A percentile compares a stretch with the other conserved stretches of the same genome.
Evolutionary conservation across 2,888 invertebrate species (phyloP).

Genomic region (Oeneis ivallda): DNA sequence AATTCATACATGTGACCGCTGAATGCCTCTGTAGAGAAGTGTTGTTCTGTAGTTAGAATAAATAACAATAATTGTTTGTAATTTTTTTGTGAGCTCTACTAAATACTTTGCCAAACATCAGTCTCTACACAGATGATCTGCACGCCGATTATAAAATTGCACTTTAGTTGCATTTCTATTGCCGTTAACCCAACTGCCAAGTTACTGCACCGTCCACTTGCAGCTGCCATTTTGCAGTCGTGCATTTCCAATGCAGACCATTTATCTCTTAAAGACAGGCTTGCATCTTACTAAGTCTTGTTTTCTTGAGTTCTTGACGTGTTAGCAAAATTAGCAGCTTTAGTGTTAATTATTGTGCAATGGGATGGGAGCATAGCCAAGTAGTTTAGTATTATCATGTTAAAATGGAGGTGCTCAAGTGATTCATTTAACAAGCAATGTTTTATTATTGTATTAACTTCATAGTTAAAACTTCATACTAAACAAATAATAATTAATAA

Average conservation of each 20-base stretch:
- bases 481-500: not conserved
- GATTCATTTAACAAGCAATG: slow-evolving; percentile 11
- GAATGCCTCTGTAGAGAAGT: no score
- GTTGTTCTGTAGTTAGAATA: not conserved
- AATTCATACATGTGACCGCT: no score
- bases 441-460: not conserved
- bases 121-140: not conserved
- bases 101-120: not conserved
- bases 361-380: slow-evolving; percentile 23
- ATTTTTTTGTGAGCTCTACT: not conserved
- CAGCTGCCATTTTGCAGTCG: no score
- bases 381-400: slow-evolving; percentile 11
- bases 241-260: no score
- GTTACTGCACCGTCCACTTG: no score
- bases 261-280: no score
- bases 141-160: not conserved
- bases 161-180: no score
- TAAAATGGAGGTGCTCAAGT: slow-evolving; percentile 10
- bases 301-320: slow-evolving; percentile 22
- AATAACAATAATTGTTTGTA: not conserved
- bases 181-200: no score
- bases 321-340: slow-evolving; percentile 28
- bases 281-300: slow-evolving; percentile 2
- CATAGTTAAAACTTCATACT: not conserved
- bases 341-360: slow-evolving; percentile 32